These are phyloP conservation scores for Tauraco erythrolophus DNA, from an alignment of 2,113 vertebrate genomes.

Conservation along the genomic window DNA sequence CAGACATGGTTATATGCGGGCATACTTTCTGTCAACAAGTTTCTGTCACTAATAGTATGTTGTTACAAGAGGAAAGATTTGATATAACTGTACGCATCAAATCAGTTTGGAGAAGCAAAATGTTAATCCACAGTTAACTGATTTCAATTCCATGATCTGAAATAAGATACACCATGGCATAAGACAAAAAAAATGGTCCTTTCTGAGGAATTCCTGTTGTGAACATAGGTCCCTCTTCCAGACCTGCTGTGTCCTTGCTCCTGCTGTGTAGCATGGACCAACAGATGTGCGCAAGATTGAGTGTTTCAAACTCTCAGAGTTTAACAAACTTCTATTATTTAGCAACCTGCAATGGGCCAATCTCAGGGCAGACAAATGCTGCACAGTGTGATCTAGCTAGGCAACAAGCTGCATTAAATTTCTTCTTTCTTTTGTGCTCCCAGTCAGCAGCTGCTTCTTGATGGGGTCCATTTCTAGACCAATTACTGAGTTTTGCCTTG, in stretches of 20 bases:
- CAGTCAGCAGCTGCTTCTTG: background rate
- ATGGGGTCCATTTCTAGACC: conserved; percentile 66
- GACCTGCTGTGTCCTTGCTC: background rate
- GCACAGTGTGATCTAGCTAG: background rate
- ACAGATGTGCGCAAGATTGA: background rate
- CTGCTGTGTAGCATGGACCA: background rate
- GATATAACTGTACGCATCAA: background rate
- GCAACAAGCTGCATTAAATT: background rate
- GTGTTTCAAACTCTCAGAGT: background rate
- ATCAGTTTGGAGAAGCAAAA: background rate
- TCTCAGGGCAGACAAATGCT: background rate
- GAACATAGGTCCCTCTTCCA: background rate
- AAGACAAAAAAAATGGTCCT: background rate
- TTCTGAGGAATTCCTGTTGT: background rate
- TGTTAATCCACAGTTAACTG: background rate
- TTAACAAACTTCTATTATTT: background rate
- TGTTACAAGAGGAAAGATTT: background rate
- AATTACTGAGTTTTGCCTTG: conserved; percentile 76
- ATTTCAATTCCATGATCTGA: background rate
- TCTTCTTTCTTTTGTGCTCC: background rate
- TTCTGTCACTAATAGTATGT: background rate
- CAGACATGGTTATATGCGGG: background rate
- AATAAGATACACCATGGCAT: background rate
- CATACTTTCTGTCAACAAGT: background rate
- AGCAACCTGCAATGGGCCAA: background rate